Conservation (phyloP, 2,797 vertebrate genomes). For the Diceros bicornis region DNA sequence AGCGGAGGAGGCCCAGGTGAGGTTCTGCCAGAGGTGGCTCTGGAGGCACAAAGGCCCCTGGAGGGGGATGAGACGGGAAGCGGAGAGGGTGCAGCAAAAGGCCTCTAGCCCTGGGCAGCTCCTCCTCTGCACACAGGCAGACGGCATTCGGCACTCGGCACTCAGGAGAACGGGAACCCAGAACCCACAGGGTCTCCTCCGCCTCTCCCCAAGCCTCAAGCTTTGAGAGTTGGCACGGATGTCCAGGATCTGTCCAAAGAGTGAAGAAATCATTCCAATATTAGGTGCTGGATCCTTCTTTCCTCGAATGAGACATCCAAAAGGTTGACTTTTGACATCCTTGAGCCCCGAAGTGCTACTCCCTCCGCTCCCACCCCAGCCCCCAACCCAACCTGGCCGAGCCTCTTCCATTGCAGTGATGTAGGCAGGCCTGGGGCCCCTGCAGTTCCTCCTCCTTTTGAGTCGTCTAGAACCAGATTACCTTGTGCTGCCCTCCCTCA, state of each 20-base stretch:
- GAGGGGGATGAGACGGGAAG: background rate
- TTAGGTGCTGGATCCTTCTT: background rate
- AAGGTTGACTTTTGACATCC: background rate
- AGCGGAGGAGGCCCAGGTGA: background rate
- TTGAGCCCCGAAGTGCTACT: background rate
- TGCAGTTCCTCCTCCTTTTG: background rate
- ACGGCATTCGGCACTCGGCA: background rate
- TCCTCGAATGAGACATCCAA: background rate
- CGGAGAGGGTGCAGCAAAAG: fast-evolving
- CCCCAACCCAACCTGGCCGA: background rate
- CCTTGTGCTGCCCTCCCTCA: background rate
- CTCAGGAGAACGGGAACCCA: background rate
- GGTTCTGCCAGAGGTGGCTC: background rate
- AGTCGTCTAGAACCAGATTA: background rate
- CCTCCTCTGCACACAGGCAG: background rate
- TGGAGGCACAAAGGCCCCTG: background rate
- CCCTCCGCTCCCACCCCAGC: fast-evolving
- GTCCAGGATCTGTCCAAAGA: background rate
- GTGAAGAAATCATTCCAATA: background rate
- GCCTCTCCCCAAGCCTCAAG: background rate
- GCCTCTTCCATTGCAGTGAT: background rate
- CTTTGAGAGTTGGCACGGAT: background rate
- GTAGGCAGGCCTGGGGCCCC: background rate
- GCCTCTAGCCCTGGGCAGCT: background rate
- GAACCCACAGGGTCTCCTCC: background rate